phyloP scores from a whole-genome alignment of 2,888 invertebrate genomes.

The Labia minor region DNA sequence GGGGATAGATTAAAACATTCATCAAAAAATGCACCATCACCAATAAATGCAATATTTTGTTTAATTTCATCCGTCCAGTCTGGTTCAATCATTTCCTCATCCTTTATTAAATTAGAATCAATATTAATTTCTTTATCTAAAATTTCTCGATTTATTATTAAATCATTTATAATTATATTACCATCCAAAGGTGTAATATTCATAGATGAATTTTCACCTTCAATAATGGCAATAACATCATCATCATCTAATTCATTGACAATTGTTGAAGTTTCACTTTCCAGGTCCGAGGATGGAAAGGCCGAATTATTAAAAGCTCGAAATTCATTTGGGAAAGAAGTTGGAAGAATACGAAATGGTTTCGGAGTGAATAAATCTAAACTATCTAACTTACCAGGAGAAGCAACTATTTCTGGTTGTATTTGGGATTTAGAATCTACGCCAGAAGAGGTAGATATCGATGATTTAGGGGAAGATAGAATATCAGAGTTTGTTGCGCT shows the following conservation, averaged over 20 bases:
- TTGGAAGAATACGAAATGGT: not conserved
- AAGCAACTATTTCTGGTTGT: not conserved
- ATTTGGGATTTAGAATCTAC: not conserved
- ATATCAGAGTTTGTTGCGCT: no score
- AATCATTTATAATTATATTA: not conserved
- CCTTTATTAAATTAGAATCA: not conserved
- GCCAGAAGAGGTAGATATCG: not conserved
- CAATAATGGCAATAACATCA: not conserved
- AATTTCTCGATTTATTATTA: no score
- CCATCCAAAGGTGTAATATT: no score
- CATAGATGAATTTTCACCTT: not conserved
- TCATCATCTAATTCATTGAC: not conserved
- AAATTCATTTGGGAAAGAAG: not conserved
- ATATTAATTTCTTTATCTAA: not conserved
- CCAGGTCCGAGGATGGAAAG: not conserved
- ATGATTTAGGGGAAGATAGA: constrained; percentile 1
- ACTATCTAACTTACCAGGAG: not conserved
- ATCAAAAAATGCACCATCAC: not conserved
- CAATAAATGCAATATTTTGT: not conserved
- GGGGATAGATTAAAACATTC: not conserved
- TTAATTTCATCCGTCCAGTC: not conserved
- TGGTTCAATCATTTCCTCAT: not conserved
- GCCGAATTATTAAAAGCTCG: not conserved
- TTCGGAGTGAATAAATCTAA: no score
- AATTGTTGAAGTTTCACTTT: not conserved